A percentile compares a stretch with the other conserved stretches of the same genome.
Conservation (phyloP, 1,140 invertebrate species). For the Lordiphosa collinella region DNA sequence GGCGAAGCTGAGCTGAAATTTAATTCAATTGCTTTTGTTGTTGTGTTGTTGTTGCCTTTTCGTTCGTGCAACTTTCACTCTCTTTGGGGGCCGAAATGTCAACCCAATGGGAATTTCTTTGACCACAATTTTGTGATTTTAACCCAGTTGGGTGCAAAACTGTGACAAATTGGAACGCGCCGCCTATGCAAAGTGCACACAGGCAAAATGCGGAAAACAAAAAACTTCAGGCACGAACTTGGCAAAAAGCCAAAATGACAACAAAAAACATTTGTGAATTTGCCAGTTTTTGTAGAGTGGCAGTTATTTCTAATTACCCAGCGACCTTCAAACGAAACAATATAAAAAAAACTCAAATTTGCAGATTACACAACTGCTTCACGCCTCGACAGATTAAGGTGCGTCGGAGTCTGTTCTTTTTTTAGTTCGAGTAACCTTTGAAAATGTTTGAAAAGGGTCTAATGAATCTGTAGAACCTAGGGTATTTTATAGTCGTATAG, state of each 20-base stretch:
- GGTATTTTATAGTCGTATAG: too few relatives aligned
- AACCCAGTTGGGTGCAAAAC: slow-evolving; percentile 30
- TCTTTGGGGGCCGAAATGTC: slow-evolving; percentile 69
- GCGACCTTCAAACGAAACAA: slow-evolving; percentile 28
- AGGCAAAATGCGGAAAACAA: slow-evolving; percentile 63
- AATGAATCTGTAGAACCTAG: too few relatives aligned
- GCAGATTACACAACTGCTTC: slow-evolving; percentile 43
- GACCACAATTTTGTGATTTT: slow-evolving; percentile 26
- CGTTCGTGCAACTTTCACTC: slow-evolving; percentile 73
- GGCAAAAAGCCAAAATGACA: neutral
- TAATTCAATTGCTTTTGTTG: slow-evolving; percentile 48
- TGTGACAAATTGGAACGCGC: slow-evolving; percentile 60
- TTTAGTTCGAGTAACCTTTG: neutral
- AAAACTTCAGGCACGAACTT: slow-evolving; percentile 70
- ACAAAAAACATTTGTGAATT: too few relatives aligned
- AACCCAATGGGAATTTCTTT: slow-evolving; percentile 35
- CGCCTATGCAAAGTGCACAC: slow-evolving; percentile 52
- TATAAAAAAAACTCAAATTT: neutral
- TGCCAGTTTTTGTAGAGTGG: neutral
- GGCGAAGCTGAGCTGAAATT: slow-evolving; percentile 71
- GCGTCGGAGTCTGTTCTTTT: slow-evolving; percentile 18
- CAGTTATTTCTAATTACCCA: slow-evolving; percentile 28
- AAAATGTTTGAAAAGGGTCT: too few relatives aligned
- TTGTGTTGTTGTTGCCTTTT: neutral
- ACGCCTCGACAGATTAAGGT: slow-evolving; percentile 68